Evolutionary conservation across 2,888 invertebrate species (phyloP).

Genomic region (Microctonus aethiopoides): DNA sequence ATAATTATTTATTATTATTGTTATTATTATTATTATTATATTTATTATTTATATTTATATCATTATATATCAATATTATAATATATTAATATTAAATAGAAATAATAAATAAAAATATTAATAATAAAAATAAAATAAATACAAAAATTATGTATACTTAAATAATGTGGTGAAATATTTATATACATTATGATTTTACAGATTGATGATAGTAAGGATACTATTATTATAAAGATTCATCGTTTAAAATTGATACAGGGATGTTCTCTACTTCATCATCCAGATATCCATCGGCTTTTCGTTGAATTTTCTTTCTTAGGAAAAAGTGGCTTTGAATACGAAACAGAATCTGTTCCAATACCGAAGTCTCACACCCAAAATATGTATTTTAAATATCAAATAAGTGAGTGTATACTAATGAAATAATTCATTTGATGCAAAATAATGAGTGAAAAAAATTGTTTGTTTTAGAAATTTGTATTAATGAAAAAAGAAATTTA

Average conservation of each 20-base stretch:
- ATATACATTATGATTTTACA: not conserved
- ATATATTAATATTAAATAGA: too few species aligned
- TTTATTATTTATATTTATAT: too few species aligned
- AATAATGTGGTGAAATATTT: not conserved
- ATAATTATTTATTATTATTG: too few species aligned
- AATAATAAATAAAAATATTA: too few species aligned
- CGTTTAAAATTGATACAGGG: conserved; percentile 47
- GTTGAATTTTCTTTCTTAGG: conserved; percentile 59
- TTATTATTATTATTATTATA: too few species aligned
- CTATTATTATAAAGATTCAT: conserved; percentile 51
- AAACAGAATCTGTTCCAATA: conserved; percentile 54
- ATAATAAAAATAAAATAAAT: not conserved
- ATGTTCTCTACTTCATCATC: conserved; percentile 44
- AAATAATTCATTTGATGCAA: not conserved
- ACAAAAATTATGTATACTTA: not conserved
- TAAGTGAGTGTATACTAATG: conserved; percentile 28
- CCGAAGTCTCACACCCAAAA: conserved; percentile 32
- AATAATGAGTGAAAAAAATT: conserved; percentile 7
- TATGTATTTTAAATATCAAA: conserved; percentile 38
- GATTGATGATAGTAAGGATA: conserved; percentile 35
- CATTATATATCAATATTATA: too few species aligned
- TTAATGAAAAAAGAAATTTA: conserved; percentile 48
- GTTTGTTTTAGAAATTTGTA: conserved; percentile 48
- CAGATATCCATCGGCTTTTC: conserved; percentile 51
- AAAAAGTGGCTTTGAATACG: conserved; percentile 53